Base-by-base conservation (phyloP, 2,113 vertebrate genomes). In the Cercopithecus mona region DNA sequence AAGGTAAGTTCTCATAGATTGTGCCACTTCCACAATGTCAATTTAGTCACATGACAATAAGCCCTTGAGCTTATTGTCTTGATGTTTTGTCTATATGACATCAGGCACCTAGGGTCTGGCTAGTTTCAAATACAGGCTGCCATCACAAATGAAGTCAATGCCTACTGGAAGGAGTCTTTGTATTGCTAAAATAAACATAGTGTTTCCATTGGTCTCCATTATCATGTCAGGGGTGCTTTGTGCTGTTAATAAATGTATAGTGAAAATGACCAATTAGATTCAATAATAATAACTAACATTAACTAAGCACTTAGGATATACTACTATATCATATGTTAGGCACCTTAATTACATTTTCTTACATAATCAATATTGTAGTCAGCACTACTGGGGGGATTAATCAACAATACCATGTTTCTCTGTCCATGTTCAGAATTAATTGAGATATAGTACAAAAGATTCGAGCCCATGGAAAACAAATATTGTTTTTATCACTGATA, bases 171-270 rank as follows among this genome's bases (percentile, higher is more conserved):
- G 68, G 35, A 8, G 7, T 59, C 35, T 45, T 85, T 27, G 72
- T 86, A 82, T 78, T 93, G n/a, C 35, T 80, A 88, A 94, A 78
- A 30, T 90, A 55, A 79, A 57, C 23, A 9, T 55, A 70, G 50
- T 76, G 5, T 27, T 70, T 79, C 17, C 8, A 50, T 6, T 88
- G 22, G 76, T 68, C 14, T 61, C n/a, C n/a, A 90, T 72, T 80
- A 38, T 73, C 2, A 32, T 35, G 30, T 35, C 16, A 82, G 17
- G 17, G 27, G 1, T 66, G 14, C 3, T 40, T 59, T 94, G 50
- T 92, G 38, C 38, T 95, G 23, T 50, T 92, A 45, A 96, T 85
- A 83, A 94, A 18, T 73, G 4, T 73, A 0, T 57, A 18, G 16
- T 87, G 30, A 93, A 90, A 83, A 66, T 59, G 13, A 38, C 27